Evolutionary conservation across 2,113 vertebrate genomes (phyloP).

Genomic region (Callipepla californica): DNA sequence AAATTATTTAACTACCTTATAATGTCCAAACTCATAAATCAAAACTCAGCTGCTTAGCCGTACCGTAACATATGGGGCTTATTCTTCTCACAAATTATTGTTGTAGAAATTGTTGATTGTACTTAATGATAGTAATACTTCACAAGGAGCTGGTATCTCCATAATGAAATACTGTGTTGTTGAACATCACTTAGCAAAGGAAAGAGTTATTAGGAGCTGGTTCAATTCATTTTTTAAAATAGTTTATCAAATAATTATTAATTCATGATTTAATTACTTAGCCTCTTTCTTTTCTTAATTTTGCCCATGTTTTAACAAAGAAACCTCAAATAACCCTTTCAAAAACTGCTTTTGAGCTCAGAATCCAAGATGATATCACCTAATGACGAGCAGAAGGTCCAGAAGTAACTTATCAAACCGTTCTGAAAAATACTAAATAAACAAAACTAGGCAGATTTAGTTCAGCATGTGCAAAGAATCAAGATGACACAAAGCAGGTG

Average conservation of each 20-base stretch:
- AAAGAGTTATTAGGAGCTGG: background rate
- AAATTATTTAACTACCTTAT: slow-evolving; percentile 30
- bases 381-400: background rate
- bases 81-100: slow-evolving; percentile 24
- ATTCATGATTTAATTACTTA: background rate
- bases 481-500: background rate
- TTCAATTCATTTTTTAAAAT: background rate
- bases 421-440: background rate
- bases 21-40: slow-evolving; percentile 40
- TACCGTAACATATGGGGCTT: background rate
- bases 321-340: background rate
- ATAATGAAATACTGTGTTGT: background rate
- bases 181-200: background rate
- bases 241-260: background rate
- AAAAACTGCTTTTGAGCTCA: background rate
- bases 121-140: slow-evolving; percentile 22
- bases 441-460: background rate
- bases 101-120: slow-evolving; percentile 30
- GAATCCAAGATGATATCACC: background rate
- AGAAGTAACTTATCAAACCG: background rate
- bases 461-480: background rate
- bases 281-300: background rate
- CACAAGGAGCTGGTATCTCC: background rate
- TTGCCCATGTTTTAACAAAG: background rate
- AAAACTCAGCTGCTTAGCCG: slow-evolving; percentile 18